Conservation (phyloP, 2,113 vertebrate species). For the Vulpes vulpes region DNA sequence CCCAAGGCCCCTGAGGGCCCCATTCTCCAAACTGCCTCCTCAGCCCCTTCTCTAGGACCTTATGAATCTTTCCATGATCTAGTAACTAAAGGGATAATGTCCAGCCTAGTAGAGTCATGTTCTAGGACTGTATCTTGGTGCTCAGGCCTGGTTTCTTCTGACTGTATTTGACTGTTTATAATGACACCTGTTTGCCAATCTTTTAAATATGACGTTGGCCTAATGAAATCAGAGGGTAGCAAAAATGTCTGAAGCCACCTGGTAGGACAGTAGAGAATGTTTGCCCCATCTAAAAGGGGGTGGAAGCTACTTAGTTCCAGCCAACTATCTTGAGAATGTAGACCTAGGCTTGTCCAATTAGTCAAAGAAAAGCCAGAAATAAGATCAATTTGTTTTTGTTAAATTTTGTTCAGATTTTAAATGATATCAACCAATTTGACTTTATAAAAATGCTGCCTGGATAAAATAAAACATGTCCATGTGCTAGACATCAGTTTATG, state of each 20-base stretch:
- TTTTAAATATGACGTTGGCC: neutral
- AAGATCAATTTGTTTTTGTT: neutral
- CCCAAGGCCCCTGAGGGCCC: neutral
- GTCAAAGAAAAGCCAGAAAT: slow-evolving; percentile 19
- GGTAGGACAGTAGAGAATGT: neutral
- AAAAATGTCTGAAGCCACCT: neutral
- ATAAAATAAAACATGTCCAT: slow-evolving; percentile 4
- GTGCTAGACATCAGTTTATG: neutral
- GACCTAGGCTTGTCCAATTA: neutral
- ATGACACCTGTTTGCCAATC: neutral
- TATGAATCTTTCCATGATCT: neutral
- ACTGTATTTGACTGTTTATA: neutral
- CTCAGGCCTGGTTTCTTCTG: neutral
- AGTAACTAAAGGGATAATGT: neutral
- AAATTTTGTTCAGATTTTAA: slow-evolving; percentile 22
- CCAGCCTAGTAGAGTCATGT: neutral
- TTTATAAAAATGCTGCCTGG: neutral
- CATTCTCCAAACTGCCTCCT: neutral
- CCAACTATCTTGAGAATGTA: neutral
- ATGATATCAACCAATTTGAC: neutral
- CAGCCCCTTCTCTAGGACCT: neutral
- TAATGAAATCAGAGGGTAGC: neutral
- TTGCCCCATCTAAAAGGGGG: neutral
- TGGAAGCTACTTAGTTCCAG: neutral
- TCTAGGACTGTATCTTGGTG: neutral